Evolutionary conservation across 2,797 vertebrate species (phyloP).

Genomic region (Moxostoma hubbsi): DNA sequence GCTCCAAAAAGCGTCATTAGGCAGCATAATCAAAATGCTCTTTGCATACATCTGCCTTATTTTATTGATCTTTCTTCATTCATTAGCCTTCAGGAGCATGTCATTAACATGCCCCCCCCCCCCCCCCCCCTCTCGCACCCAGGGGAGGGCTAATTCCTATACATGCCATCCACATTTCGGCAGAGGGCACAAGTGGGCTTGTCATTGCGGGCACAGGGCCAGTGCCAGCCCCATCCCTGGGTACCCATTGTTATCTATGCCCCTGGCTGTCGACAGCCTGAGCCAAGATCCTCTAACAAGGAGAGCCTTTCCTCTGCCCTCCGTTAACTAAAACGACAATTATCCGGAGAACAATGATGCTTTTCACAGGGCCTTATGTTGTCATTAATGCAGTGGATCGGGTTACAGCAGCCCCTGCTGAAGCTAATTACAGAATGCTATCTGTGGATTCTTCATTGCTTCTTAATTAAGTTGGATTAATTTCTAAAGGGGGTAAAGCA

Average conservation of each 20-base stretch:
- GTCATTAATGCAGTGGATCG: constrained; percentile 85
- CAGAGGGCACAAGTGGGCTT: constrained; percentile 84
- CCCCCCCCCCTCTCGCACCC: constrained; percentile 60
- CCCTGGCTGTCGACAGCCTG: constrained; percentile 80
- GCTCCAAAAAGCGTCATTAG: constrained; percentile 78
- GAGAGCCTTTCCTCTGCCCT: constrained; percentile 76
- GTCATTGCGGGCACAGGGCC: constrained; percentile 81
- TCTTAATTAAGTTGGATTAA: constrained; percentile 83
- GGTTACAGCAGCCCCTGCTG: constrained; percentile 82
- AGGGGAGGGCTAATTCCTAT: constrained; percentile 81
- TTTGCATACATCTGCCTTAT: constrained; percentile 86
- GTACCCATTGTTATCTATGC: constrained; percentile 68
- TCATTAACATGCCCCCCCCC: constrained; percentile 81
- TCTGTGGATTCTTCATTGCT: constrained; percentile 82
- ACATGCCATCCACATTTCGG: constrained; percentile 81
- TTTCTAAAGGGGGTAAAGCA: constrained; percentile 73
- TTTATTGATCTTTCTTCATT: constrained; percentile 85
- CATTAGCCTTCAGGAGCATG: constrained; percentile 82
- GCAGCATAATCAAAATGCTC: constrained; percentile 82
- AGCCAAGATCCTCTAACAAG: constrained; percentile 81
- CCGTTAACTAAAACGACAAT: constrained; percentile 88
- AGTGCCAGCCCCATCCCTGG: constrained; percentile 72
- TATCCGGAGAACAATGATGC: constrained; percentile 87
- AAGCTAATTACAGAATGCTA: constrained; percentile 84
- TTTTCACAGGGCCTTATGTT: constrained; percentile 83